phyloP scores from a whole-genome alignment of 2,113 vertebrate species.

The Himantopus leucocephalus region DNA sequence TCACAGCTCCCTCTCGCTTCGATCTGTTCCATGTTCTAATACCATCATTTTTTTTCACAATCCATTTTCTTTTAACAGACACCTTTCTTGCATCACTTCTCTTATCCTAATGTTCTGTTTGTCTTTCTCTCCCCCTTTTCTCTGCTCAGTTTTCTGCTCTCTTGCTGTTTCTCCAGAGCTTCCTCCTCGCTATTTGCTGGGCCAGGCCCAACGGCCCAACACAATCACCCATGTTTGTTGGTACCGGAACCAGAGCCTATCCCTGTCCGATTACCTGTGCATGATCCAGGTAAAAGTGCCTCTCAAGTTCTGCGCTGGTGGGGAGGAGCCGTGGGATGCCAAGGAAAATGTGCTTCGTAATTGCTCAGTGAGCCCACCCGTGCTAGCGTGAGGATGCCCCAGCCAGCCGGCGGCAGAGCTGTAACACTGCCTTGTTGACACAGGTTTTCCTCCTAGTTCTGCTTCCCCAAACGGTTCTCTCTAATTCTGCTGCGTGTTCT shows the following conservation, averaged over 20 bases:
- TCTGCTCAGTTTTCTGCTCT: constrained; percentile 82
- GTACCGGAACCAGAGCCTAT: constrained; percentile 94
- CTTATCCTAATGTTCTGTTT: constrained; percentile 28
- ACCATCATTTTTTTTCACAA: neutral
- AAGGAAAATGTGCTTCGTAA: neutral
- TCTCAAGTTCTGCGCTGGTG: neutral
- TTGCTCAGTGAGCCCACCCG: neutral
- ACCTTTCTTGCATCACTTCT: neutral
- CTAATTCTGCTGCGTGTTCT: rapidly evolving
- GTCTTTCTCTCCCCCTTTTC: constrained; percentile 39
- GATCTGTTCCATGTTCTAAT: constrained; percentile 9
- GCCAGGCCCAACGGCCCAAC: constrained; percentile 90
- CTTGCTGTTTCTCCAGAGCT: constrained; percentile 87
- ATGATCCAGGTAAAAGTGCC: constrained; percentile 89
- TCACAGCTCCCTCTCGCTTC: neutral
- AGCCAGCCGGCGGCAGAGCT: neutral
- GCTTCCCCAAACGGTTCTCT: neutral
- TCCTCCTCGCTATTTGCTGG: constrained; percentile 88
- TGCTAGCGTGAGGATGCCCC: neutral
- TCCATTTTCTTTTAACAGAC: constrained; percentile 46
- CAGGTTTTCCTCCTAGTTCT: neutral
- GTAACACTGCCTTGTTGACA: neutral
- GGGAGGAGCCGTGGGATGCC: constrained; percentile 35
- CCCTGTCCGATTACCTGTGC: constrained; percentile 89
- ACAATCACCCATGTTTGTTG: constrained; percentile 95